Percentiles rank a stretch among this genome's conserved stretches.
Conservation (phyloP, 2,797 vertebrate species). For the Acanthurus leucopareius region DNA sequence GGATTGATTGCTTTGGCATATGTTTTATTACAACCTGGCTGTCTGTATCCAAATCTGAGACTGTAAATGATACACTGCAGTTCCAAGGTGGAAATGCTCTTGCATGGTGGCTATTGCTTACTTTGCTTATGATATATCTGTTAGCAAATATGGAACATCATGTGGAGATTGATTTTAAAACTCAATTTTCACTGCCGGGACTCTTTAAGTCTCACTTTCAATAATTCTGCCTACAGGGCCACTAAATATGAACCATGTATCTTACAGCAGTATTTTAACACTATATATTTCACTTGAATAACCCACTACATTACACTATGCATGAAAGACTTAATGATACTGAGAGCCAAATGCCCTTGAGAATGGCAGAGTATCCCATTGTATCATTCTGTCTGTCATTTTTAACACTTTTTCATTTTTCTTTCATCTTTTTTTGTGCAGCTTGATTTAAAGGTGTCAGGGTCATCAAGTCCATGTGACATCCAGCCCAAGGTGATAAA, state of each 20-base stretch:
- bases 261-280: constrained; percentile 14
- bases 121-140: no score
- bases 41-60: no score
- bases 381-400: constrained; percentile 39
- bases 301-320: not conserved
- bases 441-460: constrained; percentile 72
- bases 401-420: constrained; percentile 5
- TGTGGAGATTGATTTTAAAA: no score
- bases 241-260: constrained; percentile 18
- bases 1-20: no score
- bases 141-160: no score
- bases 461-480: constrained; percentile 57
- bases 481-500: constrained; percentile 69
- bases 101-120: no score
- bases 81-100: no score
- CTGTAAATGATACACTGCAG: no score
- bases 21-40: no score
- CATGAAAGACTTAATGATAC: constrained; percentile 47
- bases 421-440: constrained; percentile 3
- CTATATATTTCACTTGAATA: constrained; percentile 36
- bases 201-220: not conserved
- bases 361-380: constrained; percentile 47
- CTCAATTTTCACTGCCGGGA: no score
- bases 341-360: constrained; percentile 62
- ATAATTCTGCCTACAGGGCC: not conserved